phyloP scores from a whole-genome alignment of 2,797 vertebrate genomes.

The Fundulus diaphanus region DNA sequence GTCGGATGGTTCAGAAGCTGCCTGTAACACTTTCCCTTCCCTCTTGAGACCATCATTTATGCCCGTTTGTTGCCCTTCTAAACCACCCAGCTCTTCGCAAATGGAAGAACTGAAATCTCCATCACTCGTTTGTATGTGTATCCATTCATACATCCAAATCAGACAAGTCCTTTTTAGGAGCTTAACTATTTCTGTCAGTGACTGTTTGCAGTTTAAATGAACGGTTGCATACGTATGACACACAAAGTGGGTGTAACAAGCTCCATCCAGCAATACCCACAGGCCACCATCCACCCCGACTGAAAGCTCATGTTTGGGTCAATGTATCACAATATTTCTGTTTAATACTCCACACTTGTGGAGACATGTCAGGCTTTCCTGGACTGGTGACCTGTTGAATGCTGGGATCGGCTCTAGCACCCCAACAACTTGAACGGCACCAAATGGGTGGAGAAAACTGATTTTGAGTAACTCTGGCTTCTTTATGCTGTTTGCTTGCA shows the following conservation, averaged over 20 bases:
- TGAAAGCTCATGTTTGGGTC: background rate
- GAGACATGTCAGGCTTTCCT: background rate
- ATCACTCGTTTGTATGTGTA: background rate
- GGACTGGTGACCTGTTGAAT: background rate
- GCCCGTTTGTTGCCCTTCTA: background rate
- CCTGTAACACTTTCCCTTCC: background rate
- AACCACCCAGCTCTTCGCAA: background rate
- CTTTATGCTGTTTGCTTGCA: background rate
- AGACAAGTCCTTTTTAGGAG: background rate
- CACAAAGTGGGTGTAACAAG: background rate
- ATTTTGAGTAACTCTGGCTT: background rate
- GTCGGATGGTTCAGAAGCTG: background rate
- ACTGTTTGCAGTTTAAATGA: background rate
- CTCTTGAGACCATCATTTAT: background rate
- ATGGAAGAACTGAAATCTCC: background rate
- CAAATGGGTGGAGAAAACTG: background rate
- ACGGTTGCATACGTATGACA: background rate
- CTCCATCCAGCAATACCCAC: background rate
- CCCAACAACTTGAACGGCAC: background rate
- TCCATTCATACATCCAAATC: background rate
- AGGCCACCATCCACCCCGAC: background rate
- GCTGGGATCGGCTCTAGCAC: background rate
- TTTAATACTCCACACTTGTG: background rate
- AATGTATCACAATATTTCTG: background rate
- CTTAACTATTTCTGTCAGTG: background rate